Base-by-base conservation (phyloP, 2,888 invertebrate genomes). In the Drosophila eohydei region DNA sequence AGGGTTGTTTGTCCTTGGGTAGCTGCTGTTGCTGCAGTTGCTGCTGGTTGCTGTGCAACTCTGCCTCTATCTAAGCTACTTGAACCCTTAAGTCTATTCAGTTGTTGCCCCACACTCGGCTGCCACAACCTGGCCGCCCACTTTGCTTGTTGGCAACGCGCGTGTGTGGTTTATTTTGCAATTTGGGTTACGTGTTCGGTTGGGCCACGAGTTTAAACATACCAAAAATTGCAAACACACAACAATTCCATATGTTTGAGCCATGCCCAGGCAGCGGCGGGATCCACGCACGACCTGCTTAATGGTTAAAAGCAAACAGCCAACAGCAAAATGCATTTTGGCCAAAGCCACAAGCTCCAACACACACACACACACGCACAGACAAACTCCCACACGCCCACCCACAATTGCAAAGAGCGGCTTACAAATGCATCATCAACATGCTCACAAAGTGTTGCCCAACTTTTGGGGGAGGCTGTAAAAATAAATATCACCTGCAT, bases 161-260 rank as follows among this genome's bases (percentile, higher is more conserved):
- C 58, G 72, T 66, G 65, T 88, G 83, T 75, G 86, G 88, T 78
- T 86, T 88, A 86, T 83, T 88, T 71, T 69, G 83, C 78, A 88
- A 88, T 86, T 88, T 81, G 68, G 83, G 88, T 88, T 86, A 86
- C 85, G 85, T 88, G 85, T 88, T 88, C 63, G 73, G 67, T 67
- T 69, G 80, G 66, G 67, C 62, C 74, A 67, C 57, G 36, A 65
- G 74, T 65, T 84, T 58, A 79, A 81, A 78, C 70, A 72, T 87
- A 63, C 72, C 77, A 76, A 74, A 87, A 87, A 87, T 71, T 69
- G 56, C 60, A 80, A 48, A 57, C 66, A 62, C 44, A 68, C 58
- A 80, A 81, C 78, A 83, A 72, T 78, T 79, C 52, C 76, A 86
- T 74, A 81, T 74, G 74, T 80, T 62, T 46, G 43, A 54, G 71